These are phyloP conservation scores for Spea multiplicata DNA, from an alignment of 2,113 vertebrate genomes.

Conservation along the genomic window DNA sequence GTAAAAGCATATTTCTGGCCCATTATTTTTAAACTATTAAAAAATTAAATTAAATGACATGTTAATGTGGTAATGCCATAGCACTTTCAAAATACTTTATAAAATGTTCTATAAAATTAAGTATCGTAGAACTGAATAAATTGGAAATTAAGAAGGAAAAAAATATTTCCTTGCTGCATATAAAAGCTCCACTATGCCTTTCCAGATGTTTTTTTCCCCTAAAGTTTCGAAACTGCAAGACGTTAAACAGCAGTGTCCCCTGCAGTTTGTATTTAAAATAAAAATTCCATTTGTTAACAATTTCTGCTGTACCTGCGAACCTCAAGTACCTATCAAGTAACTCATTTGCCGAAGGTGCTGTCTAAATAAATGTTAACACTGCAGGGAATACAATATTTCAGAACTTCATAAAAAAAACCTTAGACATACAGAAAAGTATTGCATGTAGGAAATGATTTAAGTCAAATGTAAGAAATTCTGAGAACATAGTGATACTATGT, in stretches of 20 bases:
- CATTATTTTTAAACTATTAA: background rate
- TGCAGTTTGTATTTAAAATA: slow-evolving; percentile 27
- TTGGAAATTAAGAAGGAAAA: slow-evolving; percentile 29
- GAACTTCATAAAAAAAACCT: background rate
- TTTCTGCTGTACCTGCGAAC: slow-evolving; percentile 5
- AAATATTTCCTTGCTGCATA: slow-evolving; percentile 16
- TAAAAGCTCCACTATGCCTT: slow-evolving; percentile 28
- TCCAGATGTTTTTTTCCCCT: slow-evolving; percentile 35
- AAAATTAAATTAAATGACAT: slow-evolving; percentile 38
- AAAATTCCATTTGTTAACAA: slow-evolving; percentile 8
- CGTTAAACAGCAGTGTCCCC: slow-evolving; percentile 40
- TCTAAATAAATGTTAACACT: background rate
- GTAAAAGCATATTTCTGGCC: slow-evolving; percentile 10
- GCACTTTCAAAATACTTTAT: slow-evolving; percentile 44
- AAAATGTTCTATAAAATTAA: slow-evolving; percentile 44
- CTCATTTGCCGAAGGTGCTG: background rate
- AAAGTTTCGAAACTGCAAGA: background rate
- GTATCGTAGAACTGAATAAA: slow-evolving; percentile 30
- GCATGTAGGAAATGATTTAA: background rate
- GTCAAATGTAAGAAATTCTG: background rate
- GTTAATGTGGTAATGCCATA: slow-evolving; percentile 44
- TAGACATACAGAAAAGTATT: background rate
- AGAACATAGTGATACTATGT: background rate
- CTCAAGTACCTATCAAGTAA: background rate
- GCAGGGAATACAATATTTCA: background rate